Conservation (phyloP, 1,140 invertebrate species). For the Drosophila nigrodunni region DNA sequence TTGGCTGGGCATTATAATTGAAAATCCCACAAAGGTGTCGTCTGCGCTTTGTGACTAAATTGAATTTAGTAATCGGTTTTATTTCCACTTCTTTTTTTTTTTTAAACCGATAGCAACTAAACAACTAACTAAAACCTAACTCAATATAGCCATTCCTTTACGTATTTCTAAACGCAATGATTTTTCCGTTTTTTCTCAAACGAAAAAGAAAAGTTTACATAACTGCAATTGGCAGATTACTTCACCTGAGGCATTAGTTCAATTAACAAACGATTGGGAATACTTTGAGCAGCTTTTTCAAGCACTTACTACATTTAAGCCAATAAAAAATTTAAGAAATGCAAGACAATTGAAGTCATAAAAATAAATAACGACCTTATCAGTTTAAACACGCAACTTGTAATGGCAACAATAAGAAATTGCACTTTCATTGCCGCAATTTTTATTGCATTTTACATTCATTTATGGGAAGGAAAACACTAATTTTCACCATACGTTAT, state of each 20-base stretch:
- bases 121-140: slow-evolving; percentile 33
- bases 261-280: slow-evolving; percentile 8
- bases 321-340: slow-evolving; percentile 33
- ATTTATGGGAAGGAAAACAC: slow-evolving; percentile 27
- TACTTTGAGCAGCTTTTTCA: background rate
- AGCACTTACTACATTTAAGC: slow-evolving; percentile 23
- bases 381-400: slow-evolving; percentile 42
- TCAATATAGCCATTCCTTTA: slow-evolving; percentile 4
- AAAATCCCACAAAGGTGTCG: slow-evolving; percentile 80
- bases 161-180: slow-evolving; percentile 12
- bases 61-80: slow-evolving; percentile 80
- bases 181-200: background rate
- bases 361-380: slow-evolving; percentile 33
- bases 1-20: slow-evolving; percentile 73
- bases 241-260: slow-evolving; percentile 11
- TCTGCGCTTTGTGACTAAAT: slow-evolving; percentile 79
- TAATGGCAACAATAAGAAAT: slow-evolving; percentile 26
- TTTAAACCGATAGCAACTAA: slow-evolving; percentile 52
- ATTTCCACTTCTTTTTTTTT: slow-evolving; percentile 34
- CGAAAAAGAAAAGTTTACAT: slow-evolving; percentile 14
- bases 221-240: slow-evolving; percentile 16
- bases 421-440: slow-evolving; percentile 53
- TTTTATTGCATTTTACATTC: slow-evolving; percentile 27
- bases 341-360: slow-evolving; percentile 22
- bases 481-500: slow-evolving; percentile 48